Evolutionary conservation across 2,113 vertebrate species (phyloP).

Genomic region (Ciconia maguari): DNA sequence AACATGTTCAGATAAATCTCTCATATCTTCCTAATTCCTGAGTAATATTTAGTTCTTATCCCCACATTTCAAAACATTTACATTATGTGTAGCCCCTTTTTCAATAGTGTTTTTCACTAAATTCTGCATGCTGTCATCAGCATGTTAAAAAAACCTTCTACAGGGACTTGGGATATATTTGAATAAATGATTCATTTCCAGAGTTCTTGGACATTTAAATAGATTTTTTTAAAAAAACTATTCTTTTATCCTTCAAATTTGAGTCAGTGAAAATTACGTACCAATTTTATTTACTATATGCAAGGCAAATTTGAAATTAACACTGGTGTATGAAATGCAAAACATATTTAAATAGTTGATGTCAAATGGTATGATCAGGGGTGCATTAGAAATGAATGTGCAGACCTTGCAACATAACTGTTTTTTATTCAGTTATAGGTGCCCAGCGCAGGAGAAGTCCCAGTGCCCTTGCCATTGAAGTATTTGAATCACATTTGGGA

Average conservation of each 20-base stretch:
- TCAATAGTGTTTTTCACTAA: background rate
- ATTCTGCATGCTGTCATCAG: background rate
- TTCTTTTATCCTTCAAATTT: background rate
- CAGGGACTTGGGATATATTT: background rate
- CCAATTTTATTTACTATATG: background rate
- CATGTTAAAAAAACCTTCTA: background rate
- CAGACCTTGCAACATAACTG: slow-evolving; percentile 69
- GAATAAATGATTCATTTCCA: background rate
- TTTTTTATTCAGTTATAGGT: slow-evolving; percentile 90
- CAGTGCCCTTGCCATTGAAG: slow-evolving; percentile 87
- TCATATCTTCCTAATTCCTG: background rate
- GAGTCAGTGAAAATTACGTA: background rate
- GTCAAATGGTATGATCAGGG: background rate
- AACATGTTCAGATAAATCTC: background rate
- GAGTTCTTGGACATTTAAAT: background rate
- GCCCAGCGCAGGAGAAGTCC: slow-evolving; percentile 92
- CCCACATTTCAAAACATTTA: background rate
- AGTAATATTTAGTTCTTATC: background rate
- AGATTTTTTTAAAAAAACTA: background rate
- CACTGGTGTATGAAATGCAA: background rate
- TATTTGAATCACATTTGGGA: slow-evolving; percentile 98
- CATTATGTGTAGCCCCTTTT: background rate
- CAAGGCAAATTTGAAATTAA: background rate
- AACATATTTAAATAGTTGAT: background rate
- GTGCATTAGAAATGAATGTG: slow-evolving; percentile 37